Evolutionary conservation across 2,113 vertebrate genomes (phyloP), one percentile per base, ranked within the genome.

Genomic region (Megaceryle maxima): DNA sequence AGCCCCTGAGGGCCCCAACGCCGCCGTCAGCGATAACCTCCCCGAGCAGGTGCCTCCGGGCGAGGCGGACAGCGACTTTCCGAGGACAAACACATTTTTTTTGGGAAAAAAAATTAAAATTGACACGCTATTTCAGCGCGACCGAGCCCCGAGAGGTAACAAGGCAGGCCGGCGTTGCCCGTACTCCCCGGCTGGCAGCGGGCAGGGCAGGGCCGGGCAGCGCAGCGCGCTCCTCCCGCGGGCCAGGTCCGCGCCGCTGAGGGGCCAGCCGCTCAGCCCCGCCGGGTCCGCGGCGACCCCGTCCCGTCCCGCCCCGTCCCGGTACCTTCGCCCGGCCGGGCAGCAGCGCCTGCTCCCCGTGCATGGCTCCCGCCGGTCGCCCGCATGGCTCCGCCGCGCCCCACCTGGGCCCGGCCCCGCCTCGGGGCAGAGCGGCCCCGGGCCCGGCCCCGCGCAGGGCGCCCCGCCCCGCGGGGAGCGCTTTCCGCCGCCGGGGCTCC

Each of bases 341-440:
- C 68, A 95, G 98, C 68, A 98, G 91, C 26, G 97, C 35, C 24
- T 98, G 96, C 90, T 98, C 98, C 97, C 98, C 98, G 93, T 97
- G 97, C 98, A 98, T 98, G 93, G 84, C 91, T 77, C 55, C 88
- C 63, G 74, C 46, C 68, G 16, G 41, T 17, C 13, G 22, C 31
- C n/a, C 48, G 74, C 43, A 78, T 70, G 41, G 37, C 86, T 44
- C 33, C 81, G 62, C 78, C 64, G 26, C 53, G 50, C 60, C 46
- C 25, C 16, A 64, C 8, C 22, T 35, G 26, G 13, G 39, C 63
- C 41, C 39, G 35, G 16, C 48, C 48, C 57, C 57, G 57, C 57
- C 57, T 11, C 57, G 57, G 33, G 55, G 55, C 53, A 29, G 53
- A 57, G 56, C 57, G 29, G 56, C 31, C 29, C 29, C 56, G 31